Evolutionary conservation across 2,113 vertebrate genomes (phyloP).

Genomic region (Scolopax mira): DNA sequence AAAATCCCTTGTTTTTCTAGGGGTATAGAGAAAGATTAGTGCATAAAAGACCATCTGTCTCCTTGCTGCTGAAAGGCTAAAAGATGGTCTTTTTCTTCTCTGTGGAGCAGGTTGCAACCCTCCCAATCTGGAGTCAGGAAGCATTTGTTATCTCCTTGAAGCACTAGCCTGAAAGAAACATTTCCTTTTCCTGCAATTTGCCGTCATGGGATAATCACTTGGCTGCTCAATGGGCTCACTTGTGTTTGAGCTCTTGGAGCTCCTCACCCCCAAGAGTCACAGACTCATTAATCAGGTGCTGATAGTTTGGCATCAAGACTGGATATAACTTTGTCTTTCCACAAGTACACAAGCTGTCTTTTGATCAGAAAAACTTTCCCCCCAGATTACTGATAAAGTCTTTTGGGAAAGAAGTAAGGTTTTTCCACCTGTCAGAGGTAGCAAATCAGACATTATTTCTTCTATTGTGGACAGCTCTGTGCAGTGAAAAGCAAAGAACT

Average conservation of each 20-base stretch:
- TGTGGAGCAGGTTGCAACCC: not conserved
- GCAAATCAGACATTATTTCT: not conserved
- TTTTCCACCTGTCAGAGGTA: not conserved
- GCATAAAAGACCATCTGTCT: conserved; percentile 56
- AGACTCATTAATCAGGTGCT: not conserved
- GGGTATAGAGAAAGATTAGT: conserved; percentile 10
- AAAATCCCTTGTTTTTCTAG: conserved; percentile 33
- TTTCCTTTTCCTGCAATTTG: not conserved
- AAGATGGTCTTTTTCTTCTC: not conserved
- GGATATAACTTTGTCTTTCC: not conserved
- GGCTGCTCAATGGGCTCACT: not conserved
- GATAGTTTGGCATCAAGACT: not conserved
- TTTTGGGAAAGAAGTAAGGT: not conserved
- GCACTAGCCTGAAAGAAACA: not conserved
- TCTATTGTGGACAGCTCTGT: not conserved
- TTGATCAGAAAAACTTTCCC: not conserved
- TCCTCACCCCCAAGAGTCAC: not conserved
- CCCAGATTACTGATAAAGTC: not conserved
- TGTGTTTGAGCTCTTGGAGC: not conserved
- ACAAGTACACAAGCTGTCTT: not conserved
- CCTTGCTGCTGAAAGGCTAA: conserved; percentile 19
- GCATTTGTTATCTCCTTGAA: not conserved
- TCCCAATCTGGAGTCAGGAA: not conserved
- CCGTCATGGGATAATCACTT: not conserved
- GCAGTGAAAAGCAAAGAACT: not conserved